A percentile compares a stretch with the other conserved stretches of the same genome.
phyloP scores from a whole-genome alignment of 2,888 invertebrate species.

The Saturnia japonica region DNA sequence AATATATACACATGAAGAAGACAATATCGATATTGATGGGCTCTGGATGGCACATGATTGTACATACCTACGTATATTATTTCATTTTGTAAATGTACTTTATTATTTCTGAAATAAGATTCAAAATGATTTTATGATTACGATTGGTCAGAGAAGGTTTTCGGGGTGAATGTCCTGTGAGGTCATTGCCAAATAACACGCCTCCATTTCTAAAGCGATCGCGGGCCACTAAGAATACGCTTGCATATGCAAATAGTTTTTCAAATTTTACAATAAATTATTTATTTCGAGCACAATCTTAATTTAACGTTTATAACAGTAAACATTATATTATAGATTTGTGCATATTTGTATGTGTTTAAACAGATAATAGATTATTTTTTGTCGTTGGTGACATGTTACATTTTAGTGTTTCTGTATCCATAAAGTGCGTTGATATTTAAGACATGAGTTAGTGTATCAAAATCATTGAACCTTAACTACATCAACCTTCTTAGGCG shows the following conservation, averaged over 20 bases:
- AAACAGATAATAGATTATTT: background rate
- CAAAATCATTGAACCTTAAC: conserved; percentile 60
- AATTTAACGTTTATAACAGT: background rate
- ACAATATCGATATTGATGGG: conserved; percentile 30
- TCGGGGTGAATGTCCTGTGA: conserved; percentile 65
- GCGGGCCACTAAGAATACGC: conserved; percentile 64
- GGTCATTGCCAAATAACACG: conserved; percentile 78
- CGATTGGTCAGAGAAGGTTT: conserved; percentile 25
- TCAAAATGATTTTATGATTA: conserved; percentile 29
- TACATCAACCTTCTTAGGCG: conserved; percentile 55
- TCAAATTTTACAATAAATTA: background rate
- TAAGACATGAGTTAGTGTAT: conserved; percentile 74
- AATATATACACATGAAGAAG: background rate
- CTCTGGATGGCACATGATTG: conserved; percentile 31
- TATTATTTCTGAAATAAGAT: conserved; percentile 34
- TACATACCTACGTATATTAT: conserved; percentile 21
- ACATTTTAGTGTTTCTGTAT: conserved; percentile 62
- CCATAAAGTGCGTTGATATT: conserved; percentile 64
- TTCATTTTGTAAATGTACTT: conserved; percentile 21
- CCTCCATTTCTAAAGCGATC: conserved; percentile 60
- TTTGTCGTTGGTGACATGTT: conserved; percentile 4
- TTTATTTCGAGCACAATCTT: background rate
- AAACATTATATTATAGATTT: background rate
- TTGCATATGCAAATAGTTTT: conserved; percentile 27
- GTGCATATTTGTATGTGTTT: background rate